phyloP scores from a whole-genome alignment of 1,140 invertebrate genomes.

The Papilio polytes region DNA sequence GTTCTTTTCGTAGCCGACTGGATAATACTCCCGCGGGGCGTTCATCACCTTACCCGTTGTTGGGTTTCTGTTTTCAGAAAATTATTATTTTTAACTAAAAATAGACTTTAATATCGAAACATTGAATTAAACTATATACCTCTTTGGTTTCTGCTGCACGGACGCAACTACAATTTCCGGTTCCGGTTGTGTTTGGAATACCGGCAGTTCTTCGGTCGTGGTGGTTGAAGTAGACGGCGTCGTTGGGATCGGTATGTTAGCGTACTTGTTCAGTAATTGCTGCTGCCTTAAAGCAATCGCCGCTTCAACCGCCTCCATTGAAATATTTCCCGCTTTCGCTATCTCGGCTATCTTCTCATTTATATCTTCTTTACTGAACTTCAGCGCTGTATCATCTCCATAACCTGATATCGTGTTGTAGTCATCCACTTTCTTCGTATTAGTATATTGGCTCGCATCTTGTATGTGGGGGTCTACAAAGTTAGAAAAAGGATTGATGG shows the following conservation, averaged over 20 bases:
- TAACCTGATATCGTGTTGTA: constrained; percentile 80
- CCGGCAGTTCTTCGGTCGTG: constrained; percentile 71
- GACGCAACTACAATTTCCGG: constrained; percentile 67
- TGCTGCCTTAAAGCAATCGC: constrained; percentile 89
- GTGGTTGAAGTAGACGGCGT: constrained; percentile 82
- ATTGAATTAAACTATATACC: constrained; percentile 51
- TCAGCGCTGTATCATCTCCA: constrained; percentile 72
- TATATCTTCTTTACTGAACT: constrained; percentile 77
- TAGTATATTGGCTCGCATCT: constrained; percentile 65
- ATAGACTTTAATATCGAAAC: not conserved
- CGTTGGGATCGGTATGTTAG: constrained; percentile 78
- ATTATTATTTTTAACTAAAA: not conserved
- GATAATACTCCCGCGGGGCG: constrained; percentile 94
- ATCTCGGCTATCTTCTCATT: constrained; percentile 81
- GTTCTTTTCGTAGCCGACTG: constrained; percentile 93
- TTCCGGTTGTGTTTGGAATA: constrained; percentile 67
- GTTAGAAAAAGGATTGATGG: constrained; percentile 75
- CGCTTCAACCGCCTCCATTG: constrained; percentile 88
- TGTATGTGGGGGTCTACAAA: constrained; percentile 79
- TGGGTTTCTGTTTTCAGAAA: constrained; percentile 57
- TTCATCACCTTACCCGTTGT: constrained; percentile 92
- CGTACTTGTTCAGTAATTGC: constrained; percentile 85
- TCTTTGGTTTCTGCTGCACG: constrained; percentile 68
- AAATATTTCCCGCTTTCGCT: constrained; percentile 88
- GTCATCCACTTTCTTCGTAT: constrained; percentile 79